These are phyloP conservation scores for Vandiemenella viatica DNA, from an alignment of 2,888 invertebrate genomes.

Conservation along the genomic window DNA sequence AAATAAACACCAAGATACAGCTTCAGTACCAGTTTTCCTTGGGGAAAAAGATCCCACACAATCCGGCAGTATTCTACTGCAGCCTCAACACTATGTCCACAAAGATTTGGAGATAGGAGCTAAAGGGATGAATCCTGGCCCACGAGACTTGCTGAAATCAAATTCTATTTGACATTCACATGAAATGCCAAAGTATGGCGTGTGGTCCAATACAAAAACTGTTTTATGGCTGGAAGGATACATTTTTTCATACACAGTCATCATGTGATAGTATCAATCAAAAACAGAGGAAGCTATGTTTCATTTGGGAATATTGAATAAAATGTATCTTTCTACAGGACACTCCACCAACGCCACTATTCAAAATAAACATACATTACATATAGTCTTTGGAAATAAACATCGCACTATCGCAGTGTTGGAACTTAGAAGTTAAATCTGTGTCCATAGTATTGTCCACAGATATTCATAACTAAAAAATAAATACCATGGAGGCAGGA, in stretches of 20 bases:
- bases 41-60: slow-evolving; percentile 93
- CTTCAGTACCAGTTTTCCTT: slow-evolving; percentile 58
- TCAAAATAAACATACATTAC: no score
- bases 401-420: no score
- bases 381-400: no score
- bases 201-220: slow-evolving; percentile 87
- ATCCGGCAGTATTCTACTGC: slow-evolving; percentile 92
- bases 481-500: no score
- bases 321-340: no score
- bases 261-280: no score
- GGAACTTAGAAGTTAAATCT: no score
- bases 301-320: no score
- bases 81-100: slow-evolving; percentile 94
- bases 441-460: no score
- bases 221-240: slow-evolving; percentile 83
- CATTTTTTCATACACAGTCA: slow-evolving; percentile 25
- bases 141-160: slow-evolving; percentile 56
- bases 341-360: no score
- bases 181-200: slow-evolving; percentile 76
- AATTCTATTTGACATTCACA: slow-evolving; percentile 71
- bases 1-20: neutral
- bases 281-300: no score
- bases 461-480: no score
- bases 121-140: slow-evolving; percentile 55
- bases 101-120: slow-evolving; percentile 80